Base-by-base conservation (phyloP, 2,113 vertebrate genomes). In the Chlorocebus sabaeus region DNA sequence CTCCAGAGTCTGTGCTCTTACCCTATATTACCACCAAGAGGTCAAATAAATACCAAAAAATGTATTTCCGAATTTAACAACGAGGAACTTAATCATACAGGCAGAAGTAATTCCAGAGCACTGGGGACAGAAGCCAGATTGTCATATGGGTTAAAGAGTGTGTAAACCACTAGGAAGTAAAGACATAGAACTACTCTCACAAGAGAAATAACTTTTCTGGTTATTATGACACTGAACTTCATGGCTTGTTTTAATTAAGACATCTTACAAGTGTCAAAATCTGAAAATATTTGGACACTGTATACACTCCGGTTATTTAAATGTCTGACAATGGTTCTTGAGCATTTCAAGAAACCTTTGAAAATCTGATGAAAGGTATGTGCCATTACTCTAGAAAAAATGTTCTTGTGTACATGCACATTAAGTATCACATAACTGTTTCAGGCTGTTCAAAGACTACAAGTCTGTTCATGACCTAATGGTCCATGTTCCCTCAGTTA, bases 321-420 rank as follows among this genome's bases (percentile, higher is more conserved):
- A 52, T 90, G 22, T 92, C 72, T 93, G 73, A 76, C 27, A 43
- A 4, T 80, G 32, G 45, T 86, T 94, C 57, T 61, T 82, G 83
- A 40, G 48, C 30, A 82, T 81, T 79, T 55, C 75, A 76, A 89
- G 32, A 95, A 93, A 40, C 70, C 52, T 96, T 96, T 70, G 27
- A 92, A 95, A 93, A 81, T 22, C 64, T 81, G 73, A n/a, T 96
- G 16, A 57, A 86, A 86, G 16, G 14, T 89, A 9, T 61, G 9
- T 70, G 6, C 43, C 82, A 92, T 89, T 81, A 57, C 43, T 43
- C 22, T 5, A 80, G 73, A 96, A 70, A 70, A 91, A 61, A 20
- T 78, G 38, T 57, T 57, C 50, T 6, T 59, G 12, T 50, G 17
- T 92, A 12, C 3, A 1, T 48, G 50, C 18, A 1, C 38, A 6